Evolutionary conservation across 2,797 vertebrate species (phyloP).

Genomic region (Trachurus trachurus): DNA sequence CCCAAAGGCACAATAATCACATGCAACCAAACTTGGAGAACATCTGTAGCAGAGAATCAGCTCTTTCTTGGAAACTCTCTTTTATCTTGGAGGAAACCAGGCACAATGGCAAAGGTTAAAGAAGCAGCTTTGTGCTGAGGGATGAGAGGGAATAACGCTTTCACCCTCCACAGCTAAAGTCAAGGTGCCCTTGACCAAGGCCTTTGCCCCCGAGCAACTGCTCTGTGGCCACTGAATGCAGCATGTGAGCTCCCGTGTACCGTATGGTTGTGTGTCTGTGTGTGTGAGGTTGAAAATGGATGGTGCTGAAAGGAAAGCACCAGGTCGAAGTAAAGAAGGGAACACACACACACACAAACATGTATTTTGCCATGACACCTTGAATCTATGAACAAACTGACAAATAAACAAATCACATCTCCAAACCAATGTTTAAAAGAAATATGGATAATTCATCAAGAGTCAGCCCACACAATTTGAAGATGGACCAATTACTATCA

Average conservation of each 20-base stretch:
- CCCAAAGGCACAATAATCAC: neutral
- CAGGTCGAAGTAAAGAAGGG: neutral
- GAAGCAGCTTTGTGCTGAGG: slow-evolving; percentile 28
- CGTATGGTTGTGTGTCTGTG: slow-evolving; percentile 1
- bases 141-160: slow-evolving; percentile 39
- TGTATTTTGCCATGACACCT: too few species aligned
- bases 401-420: too few species aligned
- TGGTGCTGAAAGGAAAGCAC: too few species aligned
- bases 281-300: neutral
- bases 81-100: slow-evolving; percentile 19
- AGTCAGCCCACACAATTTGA: neutral
- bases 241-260: neutral
- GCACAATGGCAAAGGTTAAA: slow-evolving; percentile 34
- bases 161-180: slow-evolving; percentile 34
- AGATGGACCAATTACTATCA: neutral
- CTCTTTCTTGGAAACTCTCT: slow-evolving; percentile 9
- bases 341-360: neutral
- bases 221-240: slow-evolving; percentile 13
- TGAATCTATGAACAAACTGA: too few species aligned
- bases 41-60: neutral
- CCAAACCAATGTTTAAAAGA: too few species aligned
- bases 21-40: neutral
- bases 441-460: too few species aligned
- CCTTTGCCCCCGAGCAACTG: slow-evolving; percentile 20
- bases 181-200: slow-evolving; percentile 59